phyloP scores from a whole-genome alignment of 2,888 invertebrate genomes.

The Lordiphosa andalusiaca region DNA sequence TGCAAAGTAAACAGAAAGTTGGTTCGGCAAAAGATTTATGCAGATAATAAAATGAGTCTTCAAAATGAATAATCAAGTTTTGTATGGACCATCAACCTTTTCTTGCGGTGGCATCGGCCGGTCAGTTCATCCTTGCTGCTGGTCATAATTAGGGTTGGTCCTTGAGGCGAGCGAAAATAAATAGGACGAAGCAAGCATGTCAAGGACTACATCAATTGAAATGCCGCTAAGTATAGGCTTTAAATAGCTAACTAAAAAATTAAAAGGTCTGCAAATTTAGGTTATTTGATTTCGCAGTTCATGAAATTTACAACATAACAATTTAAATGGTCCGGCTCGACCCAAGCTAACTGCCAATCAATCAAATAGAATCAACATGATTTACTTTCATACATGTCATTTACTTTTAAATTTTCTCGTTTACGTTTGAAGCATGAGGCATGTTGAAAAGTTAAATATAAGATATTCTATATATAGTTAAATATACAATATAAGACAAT shows the following conservation, averaged over 20 bases:
- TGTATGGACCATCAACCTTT: slow-evolving; percentile 17
- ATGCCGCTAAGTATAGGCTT: not conserved
- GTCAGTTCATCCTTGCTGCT: slow-evolving; percentile 1
- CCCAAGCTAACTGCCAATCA: too few relatives aligned
- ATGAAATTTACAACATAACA: too few relatives aligned
- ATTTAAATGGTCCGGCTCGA: too few relatives aligned
- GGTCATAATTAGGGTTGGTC: slow-evolving; percentile 59
- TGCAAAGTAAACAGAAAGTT: slow-evolving; percentile 62
- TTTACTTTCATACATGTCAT: too few relatives aligned
- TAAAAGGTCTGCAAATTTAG: slow-evolving; percentile 15
- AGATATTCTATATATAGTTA: too few relatives aligned
- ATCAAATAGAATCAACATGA: too few relatives aligned
- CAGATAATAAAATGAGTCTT: slow-evolving; percentile 71
- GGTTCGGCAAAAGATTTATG: slow-evolving; percentile 63
- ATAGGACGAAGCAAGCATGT: slow-evolving; percentile 38
- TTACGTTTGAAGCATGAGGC: too few relatives aligned
- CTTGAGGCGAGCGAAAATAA: slow-evolving; percentile 27
- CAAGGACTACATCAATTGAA: slow-evolving; percentile 44
- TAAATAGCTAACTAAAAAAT: slow-evolving; percentile 4
- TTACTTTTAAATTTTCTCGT: too few relatives aligned
- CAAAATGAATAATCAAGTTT: slow-evolving; percentile 68
- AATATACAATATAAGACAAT: too few relatives aligned
- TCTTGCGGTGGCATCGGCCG: not conserved
- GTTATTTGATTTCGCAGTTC: too few relatives aligned
- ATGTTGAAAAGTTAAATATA: too few relatives aligned